Conservation (phyloP, 2,797 vertebrate genomes). For the Amazonetta brasiliensis region DNA sequence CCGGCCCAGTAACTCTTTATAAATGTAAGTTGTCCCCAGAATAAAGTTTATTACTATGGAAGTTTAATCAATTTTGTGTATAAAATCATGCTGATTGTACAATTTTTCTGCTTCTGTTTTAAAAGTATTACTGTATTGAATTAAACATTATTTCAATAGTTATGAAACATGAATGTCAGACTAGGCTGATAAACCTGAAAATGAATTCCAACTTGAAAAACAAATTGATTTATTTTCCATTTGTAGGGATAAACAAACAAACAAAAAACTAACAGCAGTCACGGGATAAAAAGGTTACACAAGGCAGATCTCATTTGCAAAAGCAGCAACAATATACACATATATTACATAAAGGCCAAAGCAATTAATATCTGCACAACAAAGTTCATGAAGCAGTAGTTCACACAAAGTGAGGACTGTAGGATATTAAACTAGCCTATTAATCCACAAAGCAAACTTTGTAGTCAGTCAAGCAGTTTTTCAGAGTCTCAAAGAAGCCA, state of each 20-base stretch:
- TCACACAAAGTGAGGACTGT: background rate
- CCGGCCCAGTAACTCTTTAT: background rate
- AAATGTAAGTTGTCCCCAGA: background rate
- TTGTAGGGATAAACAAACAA: background rate
- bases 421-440: slow-evolving; percentile 24
- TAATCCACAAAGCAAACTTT: slow-evolving; percentile 48
- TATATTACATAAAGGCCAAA: slow-evolving; percentile 1
- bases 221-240: background rate
- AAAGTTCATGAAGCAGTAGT: background rate
- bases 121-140: background rate
- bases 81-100: background rate
- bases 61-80: background rate
- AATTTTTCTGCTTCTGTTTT: slow-evolving; percentile 14
- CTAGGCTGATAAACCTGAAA: background rate
- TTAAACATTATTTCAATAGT: slow-evolving; percentile 24
- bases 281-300: background rate
- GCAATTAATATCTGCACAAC: slow-evolving; percentile 14
- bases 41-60: background rate
- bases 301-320: background rate
- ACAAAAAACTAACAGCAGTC: background rate
- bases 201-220: background rate
- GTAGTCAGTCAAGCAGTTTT: slow-evolving; percentile 43
- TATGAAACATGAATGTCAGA: background rate
- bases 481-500: slow-evolving; percentile 32
- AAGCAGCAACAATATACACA: slow-evolving; percentile 14